Conservation (phyloP, 2,113 vertebrate genomes). For the Erinaceus europaeus region DNA sequence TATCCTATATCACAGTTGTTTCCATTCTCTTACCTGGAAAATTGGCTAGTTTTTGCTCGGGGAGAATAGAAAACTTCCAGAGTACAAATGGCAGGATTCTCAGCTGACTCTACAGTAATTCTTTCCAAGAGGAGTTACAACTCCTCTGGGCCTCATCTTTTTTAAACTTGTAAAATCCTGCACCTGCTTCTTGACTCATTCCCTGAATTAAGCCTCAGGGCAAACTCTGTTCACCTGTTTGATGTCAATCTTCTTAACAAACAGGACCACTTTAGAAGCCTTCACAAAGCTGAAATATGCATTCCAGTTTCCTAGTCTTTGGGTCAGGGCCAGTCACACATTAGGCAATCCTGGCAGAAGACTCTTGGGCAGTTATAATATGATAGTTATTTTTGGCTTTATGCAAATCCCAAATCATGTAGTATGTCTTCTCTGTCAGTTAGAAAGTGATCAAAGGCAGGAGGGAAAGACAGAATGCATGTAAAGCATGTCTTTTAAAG, state of each 20-base stretch:
- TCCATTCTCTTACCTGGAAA: not conserved
- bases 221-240: constrained; percentile 11
- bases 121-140: not conserved
- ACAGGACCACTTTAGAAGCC: not conserved
- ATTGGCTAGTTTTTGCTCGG: not conserved
- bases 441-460: not conserved
- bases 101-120: not conserved
- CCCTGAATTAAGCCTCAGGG: not conserved
- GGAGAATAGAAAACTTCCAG: not conserved
- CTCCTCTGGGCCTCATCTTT: not conserved
- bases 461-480: not conserved
- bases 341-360: not conserved
- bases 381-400: not conserved
- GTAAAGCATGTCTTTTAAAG: not conserved
- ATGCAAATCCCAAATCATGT: not conserved
- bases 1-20: not conserved
- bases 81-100: not conserved
- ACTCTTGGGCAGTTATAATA: not conserved
- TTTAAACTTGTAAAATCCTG: not conserved
- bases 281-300: not conserved
- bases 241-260: not conserved
- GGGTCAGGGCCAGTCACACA: not conserved
- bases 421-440: not conserved
- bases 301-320: not conserved
- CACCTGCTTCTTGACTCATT: not conserved